Evolutionary conservation across 2,888 invertebrate genomes (phyloP), one percentile per base, ranked within the genome.

Genomic region (Empis stercorea): DNA sequence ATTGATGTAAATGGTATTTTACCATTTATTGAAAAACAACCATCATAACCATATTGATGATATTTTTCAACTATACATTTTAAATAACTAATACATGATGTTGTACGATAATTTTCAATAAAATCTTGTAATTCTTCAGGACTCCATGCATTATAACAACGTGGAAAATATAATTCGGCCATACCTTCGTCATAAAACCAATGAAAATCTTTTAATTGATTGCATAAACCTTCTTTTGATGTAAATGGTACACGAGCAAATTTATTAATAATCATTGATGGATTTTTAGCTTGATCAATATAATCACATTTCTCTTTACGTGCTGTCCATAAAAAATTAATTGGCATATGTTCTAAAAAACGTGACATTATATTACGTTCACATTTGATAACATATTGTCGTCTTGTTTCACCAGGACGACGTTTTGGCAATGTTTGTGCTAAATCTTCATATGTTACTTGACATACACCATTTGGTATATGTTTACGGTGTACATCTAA

Each of bases 261-360:
- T 59, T 93, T 82, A 65, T 81, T 82, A 59, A 85, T 80, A 46
- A 84, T 72, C 63, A 84, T 84, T 39, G 79, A 75, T 49, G 77
- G 78, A 56, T 69, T 70, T 48, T 62, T 67, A 6, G 64, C 62
- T 52, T 67, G 63, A 51, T 70, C 68, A 14, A 67, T 61, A 53
- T 66, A 66, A 49, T 70, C 69, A 48, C 64, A 62, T 67, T 81
- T 84, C 55, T 92, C 91, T 49, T 86, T 79, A 54, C 87, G 81
- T 47, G 87, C 81, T 42, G 89, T 89, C 92, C 94, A 94, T 32
- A 93, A 76, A 57, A 94, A 87, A 59, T 92, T 87, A 2, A 89
- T 85, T 1, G 83, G 79, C 57, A 83, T 79, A 58, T 84, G 81
- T 56, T 82, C 80, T 60, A 91, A 74, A 65, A 89, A 82, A 56